Evolutionary conservation across 2,113 vertebrate species (phyloP).

Genomic region (Corydoras maculifer): DNA sequence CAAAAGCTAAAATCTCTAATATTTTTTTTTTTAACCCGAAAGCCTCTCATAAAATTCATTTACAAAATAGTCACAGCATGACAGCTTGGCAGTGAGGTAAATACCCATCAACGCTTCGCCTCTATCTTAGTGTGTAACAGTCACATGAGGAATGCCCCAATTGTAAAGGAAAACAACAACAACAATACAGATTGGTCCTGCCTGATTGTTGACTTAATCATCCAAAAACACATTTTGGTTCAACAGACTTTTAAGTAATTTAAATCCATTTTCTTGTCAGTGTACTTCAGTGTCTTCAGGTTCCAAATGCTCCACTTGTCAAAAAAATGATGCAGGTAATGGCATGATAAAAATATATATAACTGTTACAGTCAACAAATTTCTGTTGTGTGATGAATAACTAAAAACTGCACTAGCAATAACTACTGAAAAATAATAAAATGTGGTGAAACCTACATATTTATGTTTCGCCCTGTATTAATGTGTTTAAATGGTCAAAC

Average conservation of each 20-base stretch:
- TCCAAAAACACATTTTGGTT: constrained; percentile 35
- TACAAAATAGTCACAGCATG: constrained; percentile 35
- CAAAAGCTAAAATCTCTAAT: constrained; percentile 47
- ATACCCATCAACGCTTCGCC: constrained; percentile 51
- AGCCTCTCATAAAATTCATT: neutral
- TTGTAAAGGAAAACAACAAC: constrained; percentile 41
- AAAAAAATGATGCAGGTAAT: constrained; percentile 33
- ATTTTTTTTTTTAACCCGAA: constrained; percentile 54
- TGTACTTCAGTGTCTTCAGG: constrained; percentile 25
- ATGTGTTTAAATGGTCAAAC: too few relatives aligned
- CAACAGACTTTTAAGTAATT: constrained; percentile 45
- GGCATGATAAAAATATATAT: constrained; percentile 21
- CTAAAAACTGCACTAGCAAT: too few relatives aligned
- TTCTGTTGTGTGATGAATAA: too few relatives aligned
- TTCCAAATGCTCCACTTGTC: constrained; percentile 33
- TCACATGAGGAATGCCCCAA: constrained; percentile 51
- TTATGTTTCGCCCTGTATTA: too few relatives aligned
- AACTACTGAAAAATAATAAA: too few relatives aligned
- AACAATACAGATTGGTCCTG: constrained; percentile 42
- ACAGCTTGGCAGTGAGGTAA: constrained; percentile 43
- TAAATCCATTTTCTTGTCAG: constrained; percentile 44
- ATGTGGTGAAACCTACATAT: too few relatives aligned
- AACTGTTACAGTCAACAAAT: too few relatives aligned
- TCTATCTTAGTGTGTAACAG: constrained; percentile 48
- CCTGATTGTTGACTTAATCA: constrained; percentile 45